phyloP scores from a whole-genome alignment of 2,113 vertebrate species.

The Chrysochloris asiatica region DNA sequence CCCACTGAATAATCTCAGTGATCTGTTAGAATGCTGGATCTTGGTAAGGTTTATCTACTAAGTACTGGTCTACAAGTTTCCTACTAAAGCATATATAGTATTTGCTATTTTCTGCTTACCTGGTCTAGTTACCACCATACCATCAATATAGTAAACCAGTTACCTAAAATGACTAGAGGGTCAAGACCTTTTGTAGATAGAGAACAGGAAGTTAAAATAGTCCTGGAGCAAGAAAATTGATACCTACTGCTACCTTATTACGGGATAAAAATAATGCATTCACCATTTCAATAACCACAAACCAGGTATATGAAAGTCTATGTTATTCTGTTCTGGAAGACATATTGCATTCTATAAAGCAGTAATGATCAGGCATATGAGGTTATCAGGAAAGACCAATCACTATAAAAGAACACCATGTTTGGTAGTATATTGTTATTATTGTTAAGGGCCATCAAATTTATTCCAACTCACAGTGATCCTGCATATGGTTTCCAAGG shows the following conservation, averaged over 20 bases:
- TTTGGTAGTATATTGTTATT: too few species aligned
- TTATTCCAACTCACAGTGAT: too few species aligned
- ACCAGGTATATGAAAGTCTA: background rate
- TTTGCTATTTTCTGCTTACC: background rate
- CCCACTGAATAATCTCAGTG: background rate
- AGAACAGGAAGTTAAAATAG: background rate
- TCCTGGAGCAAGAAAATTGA: background rate
- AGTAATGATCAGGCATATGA: background rate
- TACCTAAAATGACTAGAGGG: background rate
- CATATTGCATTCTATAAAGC: background rate
- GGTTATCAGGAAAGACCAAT: background rate
- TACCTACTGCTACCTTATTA: background rate
- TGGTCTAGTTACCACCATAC: background rate
- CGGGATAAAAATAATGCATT: background rate
- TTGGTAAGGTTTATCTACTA: background rate
- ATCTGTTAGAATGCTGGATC: background rate
- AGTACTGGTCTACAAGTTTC: background rate
- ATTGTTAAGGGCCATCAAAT: too few species aligned
- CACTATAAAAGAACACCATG: too few species aligned
- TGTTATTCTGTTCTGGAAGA: background rate
- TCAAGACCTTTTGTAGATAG: background rate
- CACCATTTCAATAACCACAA: background rate
- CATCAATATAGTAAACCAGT: background rate
- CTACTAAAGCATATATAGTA: background rate
- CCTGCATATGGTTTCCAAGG: too few species aligned